phyloP scores from a whole-genome alignment of 2,888 invertebrate genomes.

The Parthenolecanium corni region DNA sequence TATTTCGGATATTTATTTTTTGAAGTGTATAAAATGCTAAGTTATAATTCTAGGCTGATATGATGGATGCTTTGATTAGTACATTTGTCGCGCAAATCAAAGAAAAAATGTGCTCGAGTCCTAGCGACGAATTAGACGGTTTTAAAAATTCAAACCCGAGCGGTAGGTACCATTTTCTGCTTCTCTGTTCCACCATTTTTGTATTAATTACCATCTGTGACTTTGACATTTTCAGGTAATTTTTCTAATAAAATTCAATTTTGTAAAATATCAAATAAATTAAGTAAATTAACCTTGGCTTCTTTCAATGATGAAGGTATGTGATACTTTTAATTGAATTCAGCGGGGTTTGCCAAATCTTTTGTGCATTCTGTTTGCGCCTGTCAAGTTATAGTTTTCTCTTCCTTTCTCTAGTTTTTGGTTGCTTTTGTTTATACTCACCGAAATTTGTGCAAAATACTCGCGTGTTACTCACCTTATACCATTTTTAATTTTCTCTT shows the following conservation, averaged over 20 bases:
- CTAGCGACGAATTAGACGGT: constrained; percentile 41
- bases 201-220: constrained; percentile 30
- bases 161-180: constrained; percentile 30
- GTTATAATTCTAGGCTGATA: constrained; percentile 48
- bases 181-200: constrained; percentile 35
- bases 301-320: constrained; percentile 76
- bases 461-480: no score
- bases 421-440: background rate
- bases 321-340: constrained; percentile 10
- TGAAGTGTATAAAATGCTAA: constrained; percentile 3
- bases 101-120: constrained; percentile 39
- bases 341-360: background rate
- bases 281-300: constrained; percentile 71
- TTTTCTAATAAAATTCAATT: constrained; percentile 40
- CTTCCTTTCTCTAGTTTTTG: background rate
- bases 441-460: background rate
- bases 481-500: background rate
- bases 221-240: constrained; percentile 1
- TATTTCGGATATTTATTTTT: constrained; percentile 43
- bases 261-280: constrained; percentile 49
- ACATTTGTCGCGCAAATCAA: constrained; percentile 69
- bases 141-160: constrained; percentile 34
- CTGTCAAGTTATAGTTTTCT: background rate
- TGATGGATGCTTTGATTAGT: constrained; percentile 78
- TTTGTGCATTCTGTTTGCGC: background rate